These are phyloP conservation scores for Acleris sparsana DNA, from an alignment of 2,888 invertebrate species.

Conservation along the genomic window DNA sequence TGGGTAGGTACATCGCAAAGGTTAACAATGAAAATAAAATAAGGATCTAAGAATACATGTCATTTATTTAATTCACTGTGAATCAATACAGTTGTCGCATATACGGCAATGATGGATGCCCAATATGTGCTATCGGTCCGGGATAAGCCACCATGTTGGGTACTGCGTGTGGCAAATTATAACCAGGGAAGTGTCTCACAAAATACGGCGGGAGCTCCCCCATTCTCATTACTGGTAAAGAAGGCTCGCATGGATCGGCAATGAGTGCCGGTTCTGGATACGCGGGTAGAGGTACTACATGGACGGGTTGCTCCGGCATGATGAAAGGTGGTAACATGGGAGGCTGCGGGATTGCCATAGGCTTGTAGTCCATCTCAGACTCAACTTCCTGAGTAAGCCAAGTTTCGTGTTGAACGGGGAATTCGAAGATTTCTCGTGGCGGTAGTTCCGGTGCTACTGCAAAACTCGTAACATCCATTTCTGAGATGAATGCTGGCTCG, in stretches of 20 bases:
- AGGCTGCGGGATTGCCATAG: conserved; percentile 36
- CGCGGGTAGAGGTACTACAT: not conserved
- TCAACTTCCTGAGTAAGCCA: not conserved
- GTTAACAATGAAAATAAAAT: too few relatives aligned
- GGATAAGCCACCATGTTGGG: too few relatives aligned
- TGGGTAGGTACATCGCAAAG: too few relatives aligned
- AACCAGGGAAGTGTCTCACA: not conserved
- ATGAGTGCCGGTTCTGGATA: not conserved
- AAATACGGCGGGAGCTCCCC: conserved; percentile 13
- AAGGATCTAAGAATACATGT: too few relatives aligned
- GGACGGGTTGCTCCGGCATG: conserved; percentile 19
- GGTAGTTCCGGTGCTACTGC: conserved; percentile 19
- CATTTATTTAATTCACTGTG: not conserved
- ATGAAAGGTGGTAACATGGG: conserved; percentile 37
- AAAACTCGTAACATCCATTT: conserved; percentile 4
- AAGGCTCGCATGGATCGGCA: conserved; percentile 24
- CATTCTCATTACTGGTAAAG: not conserved
- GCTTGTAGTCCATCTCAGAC: not conserved
- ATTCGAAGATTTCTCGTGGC: conserved; percentile 8
- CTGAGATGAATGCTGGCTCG: conserved; percentile 10
- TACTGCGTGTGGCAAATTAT: not conserved
- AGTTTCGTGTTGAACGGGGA: not conserved
- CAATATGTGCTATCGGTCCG: not conserved
- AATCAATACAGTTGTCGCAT: not conserved
- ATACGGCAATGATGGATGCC: not conserved